Percentiles rank a stretch among this genome's conserved stretches.
phyloP scores from a whole-genome alignment of 2,888 invertebrate genomes.

The Cynaeus angustus region DNA sequence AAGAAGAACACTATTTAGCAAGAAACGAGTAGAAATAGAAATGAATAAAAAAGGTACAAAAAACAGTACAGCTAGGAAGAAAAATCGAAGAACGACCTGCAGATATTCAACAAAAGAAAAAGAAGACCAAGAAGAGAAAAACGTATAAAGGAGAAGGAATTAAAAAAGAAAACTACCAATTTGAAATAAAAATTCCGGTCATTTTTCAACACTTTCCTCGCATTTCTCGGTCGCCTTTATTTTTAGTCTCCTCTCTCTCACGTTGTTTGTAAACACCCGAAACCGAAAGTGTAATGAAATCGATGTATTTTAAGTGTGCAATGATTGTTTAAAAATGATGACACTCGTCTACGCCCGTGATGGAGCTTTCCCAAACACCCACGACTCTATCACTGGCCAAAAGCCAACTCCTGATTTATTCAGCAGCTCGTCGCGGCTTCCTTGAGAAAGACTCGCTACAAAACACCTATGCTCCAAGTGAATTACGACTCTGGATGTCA shows the following conservation, averaged over 20 bases:
- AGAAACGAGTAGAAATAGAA: too few relatives aligned
- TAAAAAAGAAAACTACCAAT: too few relatives aligned
- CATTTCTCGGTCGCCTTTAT: too few relatives aligned
- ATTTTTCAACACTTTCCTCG: too few relatives aligned
- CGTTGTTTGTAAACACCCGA: conserved; percentile 8
- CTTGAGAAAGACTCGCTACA: conserved; percentile 65
- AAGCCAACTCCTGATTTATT: conserved; percentile 67
- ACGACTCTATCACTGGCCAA: conserved; percentile 60
- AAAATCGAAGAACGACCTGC: too few relatives aligned
- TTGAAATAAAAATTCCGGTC: too few relatives aligned
- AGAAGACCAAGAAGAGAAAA: too few relatives aligned
- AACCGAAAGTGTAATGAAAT: conserved; percentile 22
- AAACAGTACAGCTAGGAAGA: too few relatives aligned
- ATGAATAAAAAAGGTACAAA: too few relatives aligned
- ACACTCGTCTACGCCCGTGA: conserved; percentile 30
- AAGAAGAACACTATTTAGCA: too few relatives aligned
- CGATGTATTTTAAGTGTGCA: conserved; percentile 19
- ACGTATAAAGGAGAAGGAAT: too few relatives aligned
- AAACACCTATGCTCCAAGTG: conserved; percentile 67
- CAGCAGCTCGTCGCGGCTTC: conserved; percentile 66
- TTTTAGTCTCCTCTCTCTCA: neutral
- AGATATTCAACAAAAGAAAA: too few relatives aligned
- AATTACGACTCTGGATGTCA: conserved; percentile 67
- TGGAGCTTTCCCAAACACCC: conserved; percentile 48
- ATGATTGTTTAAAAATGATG: conserved; percentile 41